Base-by-base conservation (phyloP, 2,888 invertebrate genomes). In the Clitarchus hookeri region DNA sequence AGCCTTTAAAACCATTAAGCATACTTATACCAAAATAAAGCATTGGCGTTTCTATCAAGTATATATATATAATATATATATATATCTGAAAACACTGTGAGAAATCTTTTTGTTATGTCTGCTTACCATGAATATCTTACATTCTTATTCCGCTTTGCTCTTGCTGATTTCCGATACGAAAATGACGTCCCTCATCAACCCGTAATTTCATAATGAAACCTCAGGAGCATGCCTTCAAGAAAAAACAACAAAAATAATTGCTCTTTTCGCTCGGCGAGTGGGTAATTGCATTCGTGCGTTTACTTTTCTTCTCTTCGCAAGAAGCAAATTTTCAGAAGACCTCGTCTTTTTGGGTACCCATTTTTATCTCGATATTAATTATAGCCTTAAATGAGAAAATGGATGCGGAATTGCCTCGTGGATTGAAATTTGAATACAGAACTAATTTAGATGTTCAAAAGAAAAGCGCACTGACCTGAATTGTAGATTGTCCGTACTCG, bases 401-500 rank as follows among this genome's bases (percentile, higher is more conserved):
- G 65, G 65, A 65, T 65, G 65, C 65, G 65, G 65, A 65, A 65
- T 65, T 65, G 65, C n/a, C 65, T 65, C 16, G 65, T 65, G n/a
- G 65, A 65, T 65, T 65, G 65, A 65, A 65, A 65, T 65, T 65
- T 65, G 65, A 65, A 65, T 65, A 65, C 19, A n/a, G n/a, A 65
- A 12, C 65, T 65, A 65, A 65, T 65, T 65, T 65, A 6, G 19
- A 65, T 11, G 23, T 65, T 65, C 65, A 65, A 65, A 65, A 23
- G 65, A 65, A 65, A 23, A 65, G 65, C 1, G 65, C n/a, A 16
- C 65, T n/a, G 65, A 19, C 19, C 23, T 8, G 16, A 65, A n/a
- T 65, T 65, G 65, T 65, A n/a, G 65, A n/a, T 65, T 65, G 65
- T 65, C 65, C 65, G 65, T n/a, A 8, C 65, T 23, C 65, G n/a